Conservation (phyloP, 2,888 invertebrate genomes). For the Escarpia spicata region DNA sequence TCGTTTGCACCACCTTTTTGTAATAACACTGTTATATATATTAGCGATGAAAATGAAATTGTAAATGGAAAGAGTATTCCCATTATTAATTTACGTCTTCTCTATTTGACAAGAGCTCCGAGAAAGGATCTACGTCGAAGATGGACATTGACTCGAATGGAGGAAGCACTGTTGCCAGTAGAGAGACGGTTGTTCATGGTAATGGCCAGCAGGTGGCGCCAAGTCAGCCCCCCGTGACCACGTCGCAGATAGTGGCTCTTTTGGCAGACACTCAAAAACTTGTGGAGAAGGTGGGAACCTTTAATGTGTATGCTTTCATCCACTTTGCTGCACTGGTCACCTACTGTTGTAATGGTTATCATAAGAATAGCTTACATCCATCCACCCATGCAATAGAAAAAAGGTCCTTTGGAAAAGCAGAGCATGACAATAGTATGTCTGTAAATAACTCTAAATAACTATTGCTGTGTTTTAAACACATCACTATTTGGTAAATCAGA, state of each 20-base stretch:
- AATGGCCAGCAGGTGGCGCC: neutral
- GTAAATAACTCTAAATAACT: too few relatives aligned
- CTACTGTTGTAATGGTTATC: too few relatives aligned
- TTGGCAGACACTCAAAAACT: conserved; percentile 53
- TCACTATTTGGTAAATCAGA: too few relatives aligned
- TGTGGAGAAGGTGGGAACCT: conserved; percentile 43
- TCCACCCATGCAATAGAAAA: too few relatives aligned
- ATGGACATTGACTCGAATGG: neutral
- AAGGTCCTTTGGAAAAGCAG: too few relatives aligned
- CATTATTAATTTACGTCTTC: neutral
- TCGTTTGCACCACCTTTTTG: neutral
- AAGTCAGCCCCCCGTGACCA: conserved; percentile 49
- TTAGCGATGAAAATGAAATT: neutral
- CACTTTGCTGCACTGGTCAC: neutral
- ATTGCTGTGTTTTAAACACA: too few relatives aligned
- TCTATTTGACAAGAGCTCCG: neutral
- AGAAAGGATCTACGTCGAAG: neutral
- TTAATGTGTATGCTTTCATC: neutral
- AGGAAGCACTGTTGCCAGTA: neutral
- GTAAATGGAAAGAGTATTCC: neutral
- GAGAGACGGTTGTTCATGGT: neutral
- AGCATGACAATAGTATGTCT: too few relatives aligned
- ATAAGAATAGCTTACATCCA: too few relatives aligned
- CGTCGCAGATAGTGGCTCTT: conserved; percentile 54
- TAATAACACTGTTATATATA: neutral